Percentiles rank a stretch among this genome's conserved stretches.
phyloP scores from a whole-genome alignment of 2,888 invertebrate species.

The Unio delphinus region DNA sequence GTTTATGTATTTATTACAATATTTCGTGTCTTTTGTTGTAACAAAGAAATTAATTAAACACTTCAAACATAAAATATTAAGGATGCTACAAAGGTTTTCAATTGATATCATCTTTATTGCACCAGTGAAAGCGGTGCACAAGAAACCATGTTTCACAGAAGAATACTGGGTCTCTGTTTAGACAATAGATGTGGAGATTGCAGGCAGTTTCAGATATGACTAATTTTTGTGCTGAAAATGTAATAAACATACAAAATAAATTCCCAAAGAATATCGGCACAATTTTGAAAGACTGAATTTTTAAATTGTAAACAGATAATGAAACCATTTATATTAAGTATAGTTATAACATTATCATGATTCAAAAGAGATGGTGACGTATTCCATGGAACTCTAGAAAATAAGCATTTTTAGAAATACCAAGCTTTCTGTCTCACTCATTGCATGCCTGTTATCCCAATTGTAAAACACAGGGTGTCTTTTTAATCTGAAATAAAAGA shows the following conservation, averaged over 20 bases:
- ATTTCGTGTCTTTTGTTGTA: too few relatives aligned
- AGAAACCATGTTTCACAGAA: conserved; percentile 17
- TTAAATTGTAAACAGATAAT: neutral
- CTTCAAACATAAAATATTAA: too few relatives aligned
- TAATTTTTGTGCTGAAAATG: conserved; percentile 5
- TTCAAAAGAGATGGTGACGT: too few relatives aligned
- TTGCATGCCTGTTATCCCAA: too few relatives aligned
- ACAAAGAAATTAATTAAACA: too few relatives aligned
- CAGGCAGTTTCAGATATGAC: conserved; percentile 19
- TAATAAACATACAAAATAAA: neutral
- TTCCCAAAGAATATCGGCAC: neutral
- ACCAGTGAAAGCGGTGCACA: conserved; percentile 17
- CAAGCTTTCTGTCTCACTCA: too few relatives aligned
- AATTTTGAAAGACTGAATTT: neutral
- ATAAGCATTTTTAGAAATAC: too few relatives aligned
- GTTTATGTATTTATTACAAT: too few relatives aligned
- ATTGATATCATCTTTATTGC: conserved; percentile 7
- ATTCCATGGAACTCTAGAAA: too few relatives aligned
- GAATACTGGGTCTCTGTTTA: conserved; percentile 18
- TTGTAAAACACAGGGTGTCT: too few relatives aligned
- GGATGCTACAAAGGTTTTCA: too few relatives aligned
- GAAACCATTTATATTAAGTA: neutral
- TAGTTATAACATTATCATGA: neutral
- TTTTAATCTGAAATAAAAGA: too few relatives aligned
- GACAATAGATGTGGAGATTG: conserved; percentile 15